Evolutionary conservation across 2,888 invertebrate genomes (phyloP), one percentile per base, ranked within the genome.

Genomic region (Alentia gelatinosa): DNA sequence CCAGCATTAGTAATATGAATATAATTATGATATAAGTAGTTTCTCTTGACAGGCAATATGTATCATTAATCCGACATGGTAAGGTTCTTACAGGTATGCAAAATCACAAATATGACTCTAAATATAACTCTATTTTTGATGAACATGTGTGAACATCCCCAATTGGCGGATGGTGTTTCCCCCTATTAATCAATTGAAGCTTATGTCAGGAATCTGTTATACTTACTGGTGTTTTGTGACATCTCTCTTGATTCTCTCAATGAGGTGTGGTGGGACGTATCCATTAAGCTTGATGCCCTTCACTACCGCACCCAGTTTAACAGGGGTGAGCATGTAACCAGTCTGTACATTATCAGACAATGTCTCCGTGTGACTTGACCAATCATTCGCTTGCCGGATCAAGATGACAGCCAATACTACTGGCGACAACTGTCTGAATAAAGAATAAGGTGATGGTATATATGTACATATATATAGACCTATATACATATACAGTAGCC

Each of bases 281-380:
- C 86, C 86, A 9, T 86, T 86, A 15, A 86, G 86, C 12, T 86
- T 86, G 86, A 86, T 86, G 42, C 86, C 86, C 4, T 47, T 1
- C n/a, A 47, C 86, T 33, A 47, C 86, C 12, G 86, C 86, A 23
- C 86, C 86, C 33, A 86, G 47, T 33, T 86, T n/a, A 0, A 86
- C 7, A 26, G 86, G 86, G 1, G 47, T 86, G 42, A 86, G 26
- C 4, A 30, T 86, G 23, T 86, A 86, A 23, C 35, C 86, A 12
- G n/a, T 3, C 23, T 86, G 42, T 23, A 12, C 30, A 3, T 86
- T 47, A 19, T 47, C 86, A 1, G 50, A 47, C 30, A 47, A 42
- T 0, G 86, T 42, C 33, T 86, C 86, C 1, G 86, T 86, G 5
- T 23, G 35, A 26, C 47, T 86, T 0, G 15, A 30, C 33, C 47